Conservation (phyloP, 2,797 vertebrate species). For the Myiotriccus ornatus region DNA sequence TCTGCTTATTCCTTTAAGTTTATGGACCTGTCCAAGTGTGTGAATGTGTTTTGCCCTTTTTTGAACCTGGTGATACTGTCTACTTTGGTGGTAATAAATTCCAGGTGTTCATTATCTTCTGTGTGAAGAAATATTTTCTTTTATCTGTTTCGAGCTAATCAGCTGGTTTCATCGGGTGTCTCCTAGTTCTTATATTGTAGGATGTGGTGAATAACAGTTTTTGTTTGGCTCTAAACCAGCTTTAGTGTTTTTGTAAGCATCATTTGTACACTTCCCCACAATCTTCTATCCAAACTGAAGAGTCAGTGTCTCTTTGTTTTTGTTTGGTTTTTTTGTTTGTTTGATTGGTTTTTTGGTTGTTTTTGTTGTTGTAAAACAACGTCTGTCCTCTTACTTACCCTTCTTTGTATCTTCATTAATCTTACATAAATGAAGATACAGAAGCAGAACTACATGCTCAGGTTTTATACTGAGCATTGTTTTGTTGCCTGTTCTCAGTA, state of each 20-base stretch:
- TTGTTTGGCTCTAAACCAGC: background rate
- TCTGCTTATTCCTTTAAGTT: background rate
- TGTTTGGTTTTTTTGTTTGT: no score
- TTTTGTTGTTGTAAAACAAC: background rate
- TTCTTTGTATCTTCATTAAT: background rate
- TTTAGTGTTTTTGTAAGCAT: background rate
- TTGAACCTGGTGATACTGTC: background rate
- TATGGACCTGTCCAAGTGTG: background rate
- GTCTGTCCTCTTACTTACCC: background rate
- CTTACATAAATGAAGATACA: background rate
- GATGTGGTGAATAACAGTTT: background rate
- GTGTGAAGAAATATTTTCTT: background rate
- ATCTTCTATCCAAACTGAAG: background rate
- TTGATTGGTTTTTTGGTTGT: background rate
- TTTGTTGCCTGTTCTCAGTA: background rate
- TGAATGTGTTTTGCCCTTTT: background rate
- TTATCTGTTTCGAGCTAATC: background rate
- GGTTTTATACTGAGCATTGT: background rate
- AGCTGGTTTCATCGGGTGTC: background rate
- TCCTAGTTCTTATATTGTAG: background rate
- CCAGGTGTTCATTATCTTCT: background rate
- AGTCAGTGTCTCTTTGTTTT: background rate
- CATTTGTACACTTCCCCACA: background rate
- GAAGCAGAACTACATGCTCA: background rate
- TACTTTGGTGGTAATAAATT: background rate